Evolutionary conservation across 2,113 vertebrate genomes (phyloP), one percentile per base, ranked within the genome.

Genomic region (Oncorhynchus kisutch): DNA sequence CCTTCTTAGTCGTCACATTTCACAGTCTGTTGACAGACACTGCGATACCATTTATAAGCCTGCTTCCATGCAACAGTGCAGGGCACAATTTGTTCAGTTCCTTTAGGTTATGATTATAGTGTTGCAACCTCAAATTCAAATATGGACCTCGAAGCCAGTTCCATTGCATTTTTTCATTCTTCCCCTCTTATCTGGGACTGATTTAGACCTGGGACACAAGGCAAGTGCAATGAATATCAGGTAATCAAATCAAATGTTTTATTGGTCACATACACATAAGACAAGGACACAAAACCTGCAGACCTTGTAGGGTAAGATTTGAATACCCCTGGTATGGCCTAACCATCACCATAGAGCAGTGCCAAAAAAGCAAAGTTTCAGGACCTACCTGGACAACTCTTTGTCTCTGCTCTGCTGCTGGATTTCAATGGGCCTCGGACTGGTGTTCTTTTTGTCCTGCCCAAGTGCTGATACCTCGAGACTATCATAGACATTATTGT

Each of bases 261-360:
- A 4, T 29, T 29, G 29, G 4, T 29, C 29, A 29, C 29, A 29
- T 29, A 29, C 29, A 29, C 29, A 29, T 29, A 29, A 29, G 29
- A 29, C 29, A 29, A 29, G 29, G 29, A 29, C 0, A 29, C 29
- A 29, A 29, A 29, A 29, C 29, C 29, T 29, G 29, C 29, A 29
- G 31, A 34, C 31, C 31, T 34, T 34, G 31, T 34, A 34, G 6
- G 5, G 31, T 34, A 34, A 5, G 6, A 34, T 34, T 84, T 29
- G 90, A 93, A 66, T 93, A 90, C 18, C 82, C 88, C 2, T 74
- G 83, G 2, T 79, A 77, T 18, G 70, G 71, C 5, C 64, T 70
- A 51, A 60, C 59, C n/a, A 60, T 51, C 49, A 51, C 49, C 13
- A 51, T 51, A 51, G 6, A 39, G 34, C 34, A 39, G 49, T 51